These are phyloP conservation scores for Trachemys scripta DNA, from an alignment of 2,113 vertebrate species.

Conservation along the genomic window DNA sequence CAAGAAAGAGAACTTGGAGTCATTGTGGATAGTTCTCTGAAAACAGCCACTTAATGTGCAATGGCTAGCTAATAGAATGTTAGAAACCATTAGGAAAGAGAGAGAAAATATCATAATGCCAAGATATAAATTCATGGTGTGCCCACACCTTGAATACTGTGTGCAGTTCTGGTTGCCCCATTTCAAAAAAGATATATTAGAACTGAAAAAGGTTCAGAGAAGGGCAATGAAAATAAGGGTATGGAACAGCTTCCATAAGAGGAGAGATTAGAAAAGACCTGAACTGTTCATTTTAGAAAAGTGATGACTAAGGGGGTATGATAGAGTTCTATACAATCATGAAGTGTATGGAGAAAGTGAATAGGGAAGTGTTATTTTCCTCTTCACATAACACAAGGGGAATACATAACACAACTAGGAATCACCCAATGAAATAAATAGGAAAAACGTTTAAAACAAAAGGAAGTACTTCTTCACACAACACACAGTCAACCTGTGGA, in stretches of 20 bases:
- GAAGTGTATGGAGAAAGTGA: not conserved
- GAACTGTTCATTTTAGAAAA: not conserved
- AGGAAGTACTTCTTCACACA: not conserved
- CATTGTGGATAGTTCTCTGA: not conserved
- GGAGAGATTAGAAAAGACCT: not conserved
- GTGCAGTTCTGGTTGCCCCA: too few species aligned
- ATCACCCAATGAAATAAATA: not conserved
- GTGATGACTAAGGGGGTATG: not conserved
- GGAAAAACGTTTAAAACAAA: not conserved
- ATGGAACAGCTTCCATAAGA: not conserved
- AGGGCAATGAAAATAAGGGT: not conserved
- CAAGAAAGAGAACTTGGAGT: not conserved
- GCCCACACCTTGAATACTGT: not conserved
- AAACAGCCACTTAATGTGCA: not conserved
- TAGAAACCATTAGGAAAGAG: not conserved
- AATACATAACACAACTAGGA: not conserved
- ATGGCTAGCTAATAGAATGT: not conserved
- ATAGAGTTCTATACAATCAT: not conserved
- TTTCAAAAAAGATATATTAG: not conserved
- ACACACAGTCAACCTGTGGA: not conserved
- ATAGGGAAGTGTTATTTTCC: not conserved
- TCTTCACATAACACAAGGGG: not conserved
- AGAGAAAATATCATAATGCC: not conserved
- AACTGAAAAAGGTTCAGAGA: not conserved
- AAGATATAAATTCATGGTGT: not conserved